Evolutionary conservation across 2,113 vertebrate species (phyloP).

Genomic region (Sebastes schlegelii): DNA sequence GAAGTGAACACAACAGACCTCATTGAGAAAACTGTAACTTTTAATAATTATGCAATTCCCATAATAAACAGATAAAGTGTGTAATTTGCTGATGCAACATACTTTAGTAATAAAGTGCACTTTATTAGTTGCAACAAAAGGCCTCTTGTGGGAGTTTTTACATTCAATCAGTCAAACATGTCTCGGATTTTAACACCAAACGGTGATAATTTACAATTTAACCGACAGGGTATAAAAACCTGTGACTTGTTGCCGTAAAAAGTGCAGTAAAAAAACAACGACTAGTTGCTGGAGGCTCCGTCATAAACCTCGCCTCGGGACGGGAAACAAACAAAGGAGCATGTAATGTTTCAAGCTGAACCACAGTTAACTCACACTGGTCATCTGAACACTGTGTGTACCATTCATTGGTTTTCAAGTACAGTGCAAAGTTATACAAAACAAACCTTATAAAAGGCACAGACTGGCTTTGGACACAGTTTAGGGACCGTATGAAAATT

Average conservation of each 20-base stretch:
- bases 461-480: slow-evolving; percentile 30
- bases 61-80: neutral
- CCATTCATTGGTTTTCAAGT: slow-evolving; percentile 50
- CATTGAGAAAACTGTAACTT: neutral
- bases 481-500: neutral
- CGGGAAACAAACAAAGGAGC: slow-evolving; percentile 10
- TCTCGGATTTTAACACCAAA: too few relatives aligned
- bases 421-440: slow-evolving; percentile 15
- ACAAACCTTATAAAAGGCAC: slow-evolving; percentile 4
- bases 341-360: slow-evolving; percentile 26
- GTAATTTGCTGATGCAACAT: slow-evolving; percentile 15
- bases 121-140: slow-evolving; percentile 36
- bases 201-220: neutral
- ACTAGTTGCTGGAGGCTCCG: slow-evolving; percentile 9
- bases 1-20: neutral
- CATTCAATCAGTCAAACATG: neutral
- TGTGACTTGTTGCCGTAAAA: slow-evolving; percentile 14
- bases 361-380: slow-evolving; percentile 10
- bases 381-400: slow-evolving; percentile 18
- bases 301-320: neutral
- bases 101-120: slow-evolving; percentile 49
- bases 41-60: slow-evolving; percentile 22
- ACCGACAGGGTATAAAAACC: neutral
- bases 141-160: neutral
- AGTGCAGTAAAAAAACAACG: slow-evolving; percentile 31